A percentile compares a stretch with the other conserved stretches of the same genome.
Conservation (phyloP, 2,888 invertebrate species). For the Drosophila cognata region DNA sequence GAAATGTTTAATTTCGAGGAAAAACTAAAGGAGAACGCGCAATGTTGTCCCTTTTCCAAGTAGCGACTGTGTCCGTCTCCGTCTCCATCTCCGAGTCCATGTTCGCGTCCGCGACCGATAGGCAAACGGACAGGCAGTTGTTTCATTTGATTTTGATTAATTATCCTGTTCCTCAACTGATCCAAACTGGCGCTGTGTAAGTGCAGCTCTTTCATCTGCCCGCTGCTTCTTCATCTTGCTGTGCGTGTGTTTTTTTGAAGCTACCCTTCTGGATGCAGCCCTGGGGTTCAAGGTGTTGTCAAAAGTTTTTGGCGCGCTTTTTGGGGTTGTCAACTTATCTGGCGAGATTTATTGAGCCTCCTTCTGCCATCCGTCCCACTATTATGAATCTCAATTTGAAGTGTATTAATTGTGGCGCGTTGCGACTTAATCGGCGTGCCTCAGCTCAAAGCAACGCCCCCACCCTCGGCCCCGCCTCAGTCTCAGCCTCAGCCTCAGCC, state of each 20-base stretch:
- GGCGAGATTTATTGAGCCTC: constrained; percentile 73
- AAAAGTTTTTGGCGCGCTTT: constrained; percentile 64
- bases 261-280: constrained; percentile 41
- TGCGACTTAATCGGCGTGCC: constrained; percentile 58
- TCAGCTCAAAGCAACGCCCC: constrained; percentile 4
- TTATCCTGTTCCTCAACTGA: constrained; percentile 56
- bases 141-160: constrained; percentile 84
- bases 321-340: constrained; percentile 77
- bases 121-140: constrained; percentile 61
- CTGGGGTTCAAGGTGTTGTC: constrained; percentile 49
- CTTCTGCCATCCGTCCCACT: constrained; percentile 13
- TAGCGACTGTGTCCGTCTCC: constrained; percentile 6
- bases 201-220: constrained; percentile 69
- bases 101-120: constrained; percentile 33
- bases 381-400: constrained; percentile 73
- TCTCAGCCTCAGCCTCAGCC: not conserved
- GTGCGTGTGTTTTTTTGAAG: not conserved
- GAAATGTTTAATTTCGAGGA: constrained; percentile 58
- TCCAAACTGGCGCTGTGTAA: constrained; percentile 48
- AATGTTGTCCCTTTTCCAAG: constrained; percentile 57
- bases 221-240: constrained; percentile 32
- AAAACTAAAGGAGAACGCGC: constrained; percentile 59
- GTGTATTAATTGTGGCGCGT: constrained; percentile 75
- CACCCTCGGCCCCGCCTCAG: not conserved
- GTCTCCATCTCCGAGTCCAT: not conserved